These are phyloP conservation scores for Calyptommatus sinebrachiatus DNA, from an alignment of 2,113 vertebrate species.

Conservation along the genomic window DNA sequence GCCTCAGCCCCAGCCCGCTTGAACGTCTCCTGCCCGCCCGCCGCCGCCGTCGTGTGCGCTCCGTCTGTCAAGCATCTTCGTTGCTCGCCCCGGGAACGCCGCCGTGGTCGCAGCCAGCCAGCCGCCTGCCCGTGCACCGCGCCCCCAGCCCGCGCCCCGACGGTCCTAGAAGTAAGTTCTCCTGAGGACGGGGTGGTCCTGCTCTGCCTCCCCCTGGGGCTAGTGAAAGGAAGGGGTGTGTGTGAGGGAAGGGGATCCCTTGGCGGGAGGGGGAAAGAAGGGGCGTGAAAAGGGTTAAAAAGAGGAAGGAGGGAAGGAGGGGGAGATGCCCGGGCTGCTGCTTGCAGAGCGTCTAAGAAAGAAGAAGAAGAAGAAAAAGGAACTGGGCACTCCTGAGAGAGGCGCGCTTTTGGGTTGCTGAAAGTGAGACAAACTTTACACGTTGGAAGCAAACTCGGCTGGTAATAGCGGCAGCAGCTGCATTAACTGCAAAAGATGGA, in stretches of 20 bases:
- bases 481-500: too few relatives aligned
- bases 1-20: background rate
- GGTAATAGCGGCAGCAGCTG: background rate
- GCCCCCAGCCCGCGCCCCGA: background rate
- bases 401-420: background rate
- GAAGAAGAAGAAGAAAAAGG: background rate
- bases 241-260: background rate
- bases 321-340: background rate
- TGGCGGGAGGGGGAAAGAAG: too few relatives aligned
- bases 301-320: background rate
- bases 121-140: too few relatives aligned
- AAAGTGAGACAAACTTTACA: background rate
- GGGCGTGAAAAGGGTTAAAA: background rate
- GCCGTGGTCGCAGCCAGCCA: too few relatives aligned
- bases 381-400: too few relatives aligned
- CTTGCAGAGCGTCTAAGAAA: too few relatives aligned
- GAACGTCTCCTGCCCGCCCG: background rate
- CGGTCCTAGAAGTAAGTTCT: background rate
- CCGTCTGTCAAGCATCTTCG: background rate
- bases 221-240: too few relatives aligned
- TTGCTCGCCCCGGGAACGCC: too few relatives aligned
- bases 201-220: too few relatives aligned
- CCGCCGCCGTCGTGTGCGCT: background rate
- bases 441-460: background rate
- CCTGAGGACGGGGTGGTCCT: background rate